phyloP scores from a whole-genome alignment of 2,797 vertebrate species.

The Cetoscarus ocellatus region DNA sequence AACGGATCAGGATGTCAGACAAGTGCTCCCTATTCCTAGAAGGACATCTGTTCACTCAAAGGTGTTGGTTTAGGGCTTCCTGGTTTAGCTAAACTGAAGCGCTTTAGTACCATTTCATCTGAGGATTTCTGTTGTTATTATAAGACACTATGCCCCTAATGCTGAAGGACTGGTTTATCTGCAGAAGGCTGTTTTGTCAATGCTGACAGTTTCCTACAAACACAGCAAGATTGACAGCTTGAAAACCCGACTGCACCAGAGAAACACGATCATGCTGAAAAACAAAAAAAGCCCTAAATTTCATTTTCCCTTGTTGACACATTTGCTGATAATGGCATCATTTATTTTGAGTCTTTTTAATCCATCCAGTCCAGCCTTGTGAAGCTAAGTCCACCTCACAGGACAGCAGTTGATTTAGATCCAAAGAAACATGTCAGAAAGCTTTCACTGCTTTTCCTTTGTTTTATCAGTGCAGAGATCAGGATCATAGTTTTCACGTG shows the following conservation, averaged over 20 bases:
- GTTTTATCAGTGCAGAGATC: conserved; percentile 22
- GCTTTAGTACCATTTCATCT: conserved; percentile 32
- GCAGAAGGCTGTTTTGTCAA: conserved; percentile 69
- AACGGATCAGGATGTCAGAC: conserved; percentile 31
- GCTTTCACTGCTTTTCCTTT: neutral
- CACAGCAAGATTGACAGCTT: conserved; percentile 8
- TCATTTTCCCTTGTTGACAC: neutral
- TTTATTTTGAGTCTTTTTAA: neutral
- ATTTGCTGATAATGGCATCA: neutral
- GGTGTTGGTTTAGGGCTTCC: conserved; percentile 3
- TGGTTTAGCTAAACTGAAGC: conserved; percentile 2
- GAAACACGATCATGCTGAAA: conserved; percentile 21
- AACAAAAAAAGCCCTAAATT: conserved; percentile 11
- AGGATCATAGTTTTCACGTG: conserved; percentile 7
- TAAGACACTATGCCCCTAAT: conserved; percentile 79
- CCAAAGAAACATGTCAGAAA: conserved; percentile 11
- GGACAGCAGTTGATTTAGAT: conserved; percentile 28
- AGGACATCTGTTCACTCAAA: conserved; percentile 12
- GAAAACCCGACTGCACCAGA: conserved; percentile 23
- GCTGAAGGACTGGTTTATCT: conserved; percentile 69
- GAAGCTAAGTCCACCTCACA: conserved; percentile 17
- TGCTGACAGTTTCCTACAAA: conserved; percentile 45
- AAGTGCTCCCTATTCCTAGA: conserved; percentile 8
- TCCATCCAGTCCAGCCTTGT: neutral
- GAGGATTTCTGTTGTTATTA: conserved; percentile 73